These are phyloP conservation scores for Tetrapedia diversipes DNA, from an alignment of 2,888 invertebrate genomes.

Conservation along the genomic window DNA sequence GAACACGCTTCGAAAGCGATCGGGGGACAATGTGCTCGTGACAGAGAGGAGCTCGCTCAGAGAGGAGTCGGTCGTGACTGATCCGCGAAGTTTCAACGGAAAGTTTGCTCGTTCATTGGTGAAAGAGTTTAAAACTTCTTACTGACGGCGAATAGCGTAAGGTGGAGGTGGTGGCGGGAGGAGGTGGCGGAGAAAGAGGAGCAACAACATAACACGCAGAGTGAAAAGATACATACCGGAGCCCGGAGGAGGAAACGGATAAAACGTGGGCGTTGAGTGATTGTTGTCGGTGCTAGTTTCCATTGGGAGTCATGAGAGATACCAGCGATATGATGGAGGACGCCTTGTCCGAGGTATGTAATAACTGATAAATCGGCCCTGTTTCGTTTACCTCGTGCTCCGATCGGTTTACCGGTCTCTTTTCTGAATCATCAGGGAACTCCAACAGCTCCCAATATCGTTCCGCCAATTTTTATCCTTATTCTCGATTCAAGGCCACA, in stretches of 20 bases:
- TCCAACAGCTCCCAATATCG: too few relatives aligned
- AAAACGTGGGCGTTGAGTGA: conserved; percentile 72
- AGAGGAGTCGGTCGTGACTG: too few relatives aligned
- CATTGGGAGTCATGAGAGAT: conserved; percentile 75
- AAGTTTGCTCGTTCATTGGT: conserved; percentile 5
- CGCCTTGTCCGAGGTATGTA: conserved; percentile 78
- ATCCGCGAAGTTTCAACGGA: conserved; percentile 7
- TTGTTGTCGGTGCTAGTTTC: conserved; percentile 72
- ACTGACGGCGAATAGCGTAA: background rate
- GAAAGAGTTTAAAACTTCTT: background rate
- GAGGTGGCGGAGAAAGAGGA: background rate
- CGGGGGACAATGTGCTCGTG: conserved; percentile 64
- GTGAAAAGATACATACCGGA: conserved; percentile 5
- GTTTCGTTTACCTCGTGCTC: conserved; percentile 9
- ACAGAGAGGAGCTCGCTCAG: conserved; percentile 49
- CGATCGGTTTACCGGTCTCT: too few relatives aligned
- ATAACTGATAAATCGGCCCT: conserved; percentile 40
- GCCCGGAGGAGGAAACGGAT: conserved; percentile 38
- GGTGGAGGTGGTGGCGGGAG: background rate
- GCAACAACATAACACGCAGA: too few relatives aligned
- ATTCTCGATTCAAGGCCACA: too few relatives aligned
- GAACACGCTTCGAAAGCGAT: conserved; percentile 28
- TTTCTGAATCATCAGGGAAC: too few relatives aligned
- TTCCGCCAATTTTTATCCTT: too few relatives aligned
- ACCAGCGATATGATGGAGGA: conserved; percentile 80